A percentile compares a stretch with the other conserved stretches of the same genome.
These are phyloP conservation scores for Brenthis hecate DNA, from an alignment of 2,888 invertebrate species.

Conservation along the genomic window DNA sequence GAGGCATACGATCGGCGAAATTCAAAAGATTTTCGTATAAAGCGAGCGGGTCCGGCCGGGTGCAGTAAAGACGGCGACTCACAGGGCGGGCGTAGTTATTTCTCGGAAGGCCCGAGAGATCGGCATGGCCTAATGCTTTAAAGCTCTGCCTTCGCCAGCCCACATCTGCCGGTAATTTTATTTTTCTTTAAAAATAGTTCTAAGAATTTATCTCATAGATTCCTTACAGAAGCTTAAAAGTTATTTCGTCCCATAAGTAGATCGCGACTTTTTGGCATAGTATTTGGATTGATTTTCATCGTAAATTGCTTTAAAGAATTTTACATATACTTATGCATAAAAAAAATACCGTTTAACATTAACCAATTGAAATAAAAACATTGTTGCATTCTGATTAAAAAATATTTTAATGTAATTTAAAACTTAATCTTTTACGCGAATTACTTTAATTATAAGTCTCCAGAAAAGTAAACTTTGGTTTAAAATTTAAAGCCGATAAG, in stretches of 20 bases:
- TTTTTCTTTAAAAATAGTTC: conserved; percentile 44
- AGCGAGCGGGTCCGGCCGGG: conserved; percentile 43
- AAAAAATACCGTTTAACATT: too few relatives aligned
- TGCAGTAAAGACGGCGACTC: conserved; percentile 41
- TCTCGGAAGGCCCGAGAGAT: conserved; percentile 73
- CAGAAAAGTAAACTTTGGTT: not conserved
- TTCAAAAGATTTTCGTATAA: conserved; percentile 66
- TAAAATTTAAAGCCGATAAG: not conserved
- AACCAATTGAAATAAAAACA: too few relatives aligned
- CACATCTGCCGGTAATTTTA: conserved; percentile 73
- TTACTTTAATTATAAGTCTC: too few relatives aligned
- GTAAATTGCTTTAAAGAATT: too few relatives aligned
- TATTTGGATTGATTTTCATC: too few relatives aligned
- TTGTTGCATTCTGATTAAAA: too few relatives aligned
- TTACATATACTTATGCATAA: too few relatives aligned
- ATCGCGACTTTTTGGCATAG: not conserved
- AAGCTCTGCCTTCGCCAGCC: conserved; percentile 59
- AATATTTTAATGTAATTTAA: too few relatives aligned
- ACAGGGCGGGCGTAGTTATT: conserved; percentile 58
- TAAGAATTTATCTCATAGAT: conserved; percentile 40
- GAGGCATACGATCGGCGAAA: conserved; percentile 68
- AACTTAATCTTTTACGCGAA: too few relatives aligned
- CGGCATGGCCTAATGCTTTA: conserved; percentile 58
- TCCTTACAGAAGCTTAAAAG: conserved; percentile 36
- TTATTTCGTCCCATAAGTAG: not conserved